A percentile compares a stretch with the other conserved stretches of the same genome.
Conservation (phyloP, 2,113 vertebrate species). For the Eublepharis macularius region DNA sequence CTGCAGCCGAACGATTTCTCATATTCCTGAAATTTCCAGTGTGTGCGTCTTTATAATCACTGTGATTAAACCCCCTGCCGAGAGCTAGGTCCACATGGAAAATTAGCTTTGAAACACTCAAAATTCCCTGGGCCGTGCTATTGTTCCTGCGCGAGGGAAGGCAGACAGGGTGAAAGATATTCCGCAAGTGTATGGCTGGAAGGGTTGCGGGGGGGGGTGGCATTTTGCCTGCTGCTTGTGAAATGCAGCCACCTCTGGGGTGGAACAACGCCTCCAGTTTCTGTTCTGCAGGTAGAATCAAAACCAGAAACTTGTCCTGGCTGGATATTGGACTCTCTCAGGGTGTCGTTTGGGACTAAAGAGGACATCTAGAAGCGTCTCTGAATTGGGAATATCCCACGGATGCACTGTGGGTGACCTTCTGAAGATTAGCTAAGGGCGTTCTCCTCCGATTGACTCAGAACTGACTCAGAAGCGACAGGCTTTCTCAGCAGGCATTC, state of each 20-base stretch:
- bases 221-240: neutral
- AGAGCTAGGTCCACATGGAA: neutral
- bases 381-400: neutral
- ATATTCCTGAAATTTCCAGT: neutral
- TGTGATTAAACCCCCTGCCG: neutral
- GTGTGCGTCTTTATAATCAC: neutral
- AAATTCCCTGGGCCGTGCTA: neutral
- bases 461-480: too few species aligned
- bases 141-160: neutral
- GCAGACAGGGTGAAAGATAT: too few species aligned
- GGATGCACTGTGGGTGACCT: neutral
- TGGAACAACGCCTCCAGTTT: neutral
- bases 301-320: neutral
- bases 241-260: neutral
- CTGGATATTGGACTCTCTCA: neutral
- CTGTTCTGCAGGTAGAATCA: too few species aligned
- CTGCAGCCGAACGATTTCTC: neutral
- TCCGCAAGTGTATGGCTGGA: neutral
- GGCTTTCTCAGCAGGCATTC: neutral
- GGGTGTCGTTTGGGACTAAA: neutral
- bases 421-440: neutral
- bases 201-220: neutral
- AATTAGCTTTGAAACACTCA: neutral
- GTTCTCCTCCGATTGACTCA: neutral
- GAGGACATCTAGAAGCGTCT: neutral